Base-by-base conservation (phyloP, 1,140 invertebrate species). In the Drosophila dunni region DNA sequence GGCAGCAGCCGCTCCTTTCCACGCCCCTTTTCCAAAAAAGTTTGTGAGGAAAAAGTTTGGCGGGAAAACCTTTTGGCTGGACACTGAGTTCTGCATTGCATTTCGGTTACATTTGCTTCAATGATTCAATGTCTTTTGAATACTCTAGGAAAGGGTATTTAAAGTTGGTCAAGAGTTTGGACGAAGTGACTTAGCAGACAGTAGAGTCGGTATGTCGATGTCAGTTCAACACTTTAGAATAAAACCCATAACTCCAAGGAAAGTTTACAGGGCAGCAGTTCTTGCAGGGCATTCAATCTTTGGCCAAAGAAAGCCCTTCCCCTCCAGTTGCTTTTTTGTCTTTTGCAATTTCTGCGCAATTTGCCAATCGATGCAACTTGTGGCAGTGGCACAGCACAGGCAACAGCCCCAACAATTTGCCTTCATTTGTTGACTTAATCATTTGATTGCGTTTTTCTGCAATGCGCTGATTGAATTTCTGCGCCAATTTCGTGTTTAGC, bases 401-500 rank as follows among this genome's bases (percentile, higher is more conserved):
- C 48, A 24, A 45, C 67, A 17, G 66, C 79, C 82, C 76, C 66
- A 84, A 76, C 83, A 88, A 89, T 88, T 88, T 84, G 77, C 70
- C 77, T 78, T 89, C 84, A 81, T 89, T 88, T 88, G 79, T 88
- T 88, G 85, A 89, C 84, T 83, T 89, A 88, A 84, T 89, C 84
- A 88, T 89, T 88, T 84, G 84, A 89, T 88, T 88, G 80, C 80
- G 77, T 89, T 88, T 88, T 89, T 89, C 80, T 81, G 84, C 84
- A 72, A 75, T 75, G 79, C 57, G 50, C 80, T 89, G 80, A 88
- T 88, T 88, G 84, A 89, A 88, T 88, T 89, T 80, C 61, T 60
- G 68, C 53, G 51, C 53, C 64, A 74, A 72, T 72, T 40, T 81
- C 66, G 64, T 82, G 72, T 69, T 75, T 75, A 56, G 10, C 1